phyloP scores from a whole-genome alignment of 2,113 vertebrate genomes.

The Thalassoma bifasciatum region DNA sequence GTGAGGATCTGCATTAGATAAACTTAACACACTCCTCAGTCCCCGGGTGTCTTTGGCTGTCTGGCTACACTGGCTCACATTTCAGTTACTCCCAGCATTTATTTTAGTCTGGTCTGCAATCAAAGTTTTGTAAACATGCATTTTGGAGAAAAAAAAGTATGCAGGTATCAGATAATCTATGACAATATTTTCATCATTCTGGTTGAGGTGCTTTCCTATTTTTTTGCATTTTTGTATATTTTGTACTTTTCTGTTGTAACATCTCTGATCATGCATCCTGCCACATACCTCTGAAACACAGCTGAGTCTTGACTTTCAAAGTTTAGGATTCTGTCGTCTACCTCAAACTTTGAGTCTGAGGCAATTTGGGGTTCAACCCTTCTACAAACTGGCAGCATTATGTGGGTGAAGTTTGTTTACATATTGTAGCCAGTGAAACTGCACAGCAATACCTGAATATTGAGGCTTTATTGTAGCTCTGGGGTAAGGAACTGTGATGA shows the following conservation, averaged over 20 bases:
- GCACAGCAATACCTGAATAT: background rate
- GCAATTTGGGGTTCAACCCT: background rate
- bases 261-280: background rate
- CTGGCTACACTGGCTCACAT: background rate
- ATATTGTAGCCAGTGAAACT: background rate
- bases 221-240: background rate
- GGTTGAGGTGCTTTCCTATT: background rate
- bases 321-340: background rate
- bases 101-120: background rate
- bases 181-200: background rate
- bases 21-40: background rate
- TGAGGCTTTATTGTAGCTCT: too few species aligned
- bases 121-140: too few species aligned
- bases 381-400: background rate
- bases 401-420: background rate
- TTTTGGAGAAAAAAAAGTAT: too few species aligned
- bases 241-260: background rate
- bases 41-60: background rate
- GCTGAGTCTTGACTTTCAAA: background rate
- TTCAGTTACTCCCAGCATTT: background rate
- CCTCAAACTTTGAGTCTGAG: background rate
- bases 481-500: too few species aligned
- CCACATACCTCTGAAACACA: background rate
- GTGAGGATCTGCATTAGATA: background rate
- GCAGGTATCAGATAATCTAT: background rate